Evolutionary conservation across 2,113 vertebrate genomes (phyloP).

Genomic region (Epinephelus cyanopodus): DNA sequence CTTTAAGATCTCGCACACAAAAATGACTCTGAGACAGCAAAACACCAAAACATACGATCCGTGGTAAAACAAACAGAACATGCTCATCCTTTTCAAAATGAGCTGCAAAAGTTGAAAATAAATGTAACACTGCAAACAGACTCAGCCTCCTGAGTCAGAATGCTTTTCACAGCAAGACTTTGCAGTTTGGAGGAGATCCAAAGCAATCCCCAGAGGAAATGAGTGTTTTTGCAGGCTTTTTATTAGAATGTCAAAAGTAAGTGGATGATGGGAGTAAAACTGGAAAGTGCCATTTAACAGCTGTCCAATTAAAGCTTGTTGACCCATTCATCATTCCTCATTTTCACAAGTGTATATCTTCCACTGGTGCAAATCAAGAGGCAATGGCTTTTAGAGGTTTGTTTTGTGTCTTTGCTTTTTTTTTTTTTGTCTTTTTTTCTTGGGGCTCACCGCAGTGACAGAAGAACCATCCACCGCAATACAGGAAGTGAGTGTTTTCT

Average conservation of each 20-base stretch:
- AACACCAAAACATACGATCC: neutral
- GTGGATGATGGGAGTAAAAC: constrained; percentile 47
- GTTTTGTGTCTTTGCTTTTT: constrained; percentile 28
- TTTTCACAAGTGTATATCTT: constrained; percentile 4
- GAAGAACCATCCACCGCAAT: constrained; percentile 27
- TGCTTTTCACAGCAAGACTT: constrained; percentile 17
- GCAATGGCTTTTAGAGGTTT: neutral
- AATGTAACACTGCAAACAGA: neutral
- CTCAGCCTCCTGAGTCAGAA: constrained; percentile 15
- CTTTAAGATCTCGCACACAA: neutral
- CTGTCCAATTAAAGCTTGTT: constrained; percentile 37
- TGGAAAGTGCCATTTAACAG: constrained; percentile 37
- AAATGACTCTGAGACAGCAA: neutral
- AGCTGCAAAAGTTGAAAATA: neutral
- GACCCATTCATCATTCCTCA: constrained; percentile 22
- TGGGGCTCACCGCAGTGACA: constrained; percentile 30
- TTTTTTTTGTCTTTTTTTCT: neutral
- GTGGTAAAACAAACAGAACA: neutral
- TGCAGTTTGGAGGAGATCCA: constrained; percentile 20
- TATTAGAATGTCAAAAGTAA: constrained; percentile 55
- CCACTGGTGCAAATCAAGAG: constrained; percentile 8
- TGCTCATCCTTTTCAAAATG: neutral
- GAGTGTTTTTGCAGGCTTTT: constrained; percentile 49
- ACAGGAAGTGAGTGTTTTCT: constrained; percentile 83
- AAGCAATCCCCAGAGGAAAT: constrained; percentile 47